A percentile compares a stretch with the other conserved stretches of the same genome.
Conservation (phyloP, 2,113 vertebrate species). For the Urocitellus parryii region DNA sequence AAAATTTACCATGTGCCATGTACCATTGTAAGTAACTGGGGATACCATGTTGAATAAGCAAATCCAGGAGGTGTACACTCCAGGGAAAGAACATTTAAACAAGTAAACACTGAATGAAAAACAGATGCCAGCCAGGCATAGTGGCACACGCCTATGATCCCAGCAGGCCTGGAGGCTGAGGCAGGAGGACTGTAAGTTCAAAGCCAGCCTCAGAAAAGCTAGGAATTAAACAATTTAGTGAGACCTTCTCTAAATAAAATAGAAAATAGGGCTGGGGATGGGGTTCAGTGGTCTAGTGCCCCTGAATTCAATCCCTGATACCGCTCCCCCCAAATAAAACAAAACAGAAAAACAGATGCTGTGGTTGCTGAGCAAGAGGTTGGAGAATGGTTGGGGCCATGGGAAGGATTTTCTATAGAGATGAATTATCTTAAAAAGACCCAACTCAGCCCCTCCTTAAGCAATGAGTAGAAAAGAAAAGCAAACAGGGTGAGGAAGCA, state of each 20-base stretch:
- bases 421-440: background rate
- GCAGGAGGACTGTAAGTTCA: too few species aligned
- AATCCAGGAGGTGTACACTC: background rate
- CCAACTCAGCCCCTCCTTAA: background rate
- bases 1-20: background rate
- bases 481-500: background rate
- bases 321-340: background rate
- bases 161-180: too few species aligned
- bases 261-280: too few species aligned
- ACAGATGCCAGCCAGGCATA: background rate
- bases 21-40: background rate
- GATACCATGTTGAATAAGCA: background rate
- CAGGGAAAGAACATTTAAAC: background rate
- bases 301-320: background rate
- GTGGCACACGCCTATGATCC: too few species aligned
- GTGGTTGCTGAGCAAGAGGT: background rate
- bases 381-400: background rate
- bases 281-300: too few species aligned
- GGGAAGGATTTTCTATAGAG: background rate
- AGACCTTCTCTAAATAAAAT: too few species aligned
- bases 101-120: background rate
- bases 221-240: too few species aligned
- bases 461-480: slow-evolving; percentile 28
- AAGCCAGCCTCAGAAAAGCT: too few species aligned
- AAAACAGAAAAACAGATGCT: background rate